Percentiles rank a stretch among this genome's conserved stretches.
Evolutionary conservation across 1,140 invertebrate species (phyloP).

Genomic region (Brevipalpus yothersi): DNA sequence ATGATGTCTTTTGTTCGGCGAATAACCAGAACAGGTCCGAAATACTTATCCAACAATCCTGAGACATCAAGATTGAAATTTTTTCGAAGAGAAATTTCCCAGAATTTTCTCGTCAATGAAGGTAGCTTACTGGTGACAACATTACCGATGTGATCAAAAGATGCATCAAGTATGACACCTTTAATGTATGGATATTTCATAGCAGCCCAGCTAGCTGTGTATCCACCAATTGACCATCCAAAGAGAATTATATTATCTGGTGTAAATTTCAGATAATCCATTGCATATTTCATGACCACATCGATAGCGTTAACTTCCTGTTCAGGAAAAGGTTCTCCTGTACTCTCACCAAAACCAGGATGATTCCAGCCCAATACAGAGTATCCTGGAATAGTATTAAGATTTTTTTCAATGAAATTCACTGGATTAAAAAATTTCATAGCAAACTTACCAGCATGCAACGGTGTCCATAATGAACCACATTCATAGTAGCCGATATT

Average conservation of each 20-base stretch:
- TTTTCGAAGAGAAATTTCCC: slow-evolving; percentile 38
- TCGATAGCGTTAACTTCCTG: slow-evolving; percentile 77
- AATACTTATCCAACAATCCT: slow-evolving; percentile 37
- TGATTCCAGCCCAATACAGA: slow-evolving; percentile 95
- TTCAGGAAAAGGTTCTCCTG: slow-evolving; percentile 48
- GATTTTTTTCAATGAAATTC: no score
- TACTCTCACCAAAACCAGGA: slow-evolving; percentile 78
- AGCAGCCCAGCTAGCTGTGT: slow-evolving; percentile 60
- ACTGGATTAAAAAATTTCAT: no score
- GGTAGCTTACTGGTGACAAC: slow-evolving; percentile 66
- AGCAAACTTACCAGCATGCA: slow-evolving; percentile 35
- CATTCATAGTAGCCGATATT: slow-evolving; percentile 96
- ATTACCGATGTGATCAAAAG: slow-evolving; percentile 77
- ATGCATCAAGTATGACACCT: slow-evolving; percentile 64
- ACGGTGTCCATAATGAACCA: slow-evolving; percentile 60
- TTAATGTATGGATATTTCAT: slow-evolving; percentile 63
- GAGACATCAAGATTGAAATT: slow-evolving; percentile 60
- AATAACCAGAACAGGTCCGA: slow-evolving; percentile 58
- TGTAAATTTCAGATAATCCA: slow-evolving; percentile 48
- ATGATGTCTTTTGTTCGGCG: slow-evolving; percentile 73
- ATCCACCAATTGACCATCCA: slow-evolving; percentile 96
- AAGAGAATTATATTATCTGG: slow-evolving; percentile 63
- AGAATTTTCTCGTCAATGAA: slow-evolving; percentile 12
- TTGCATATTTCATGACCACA: slow-evolving; percentile 74
- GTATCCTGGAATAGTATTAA: slow-evolving; percentile 23